These are phyloP conservation scores for Penaeus vannamei DNA, from an alignment of 1,140 invertebrate species.

Conservation along the genomic window DNA sequence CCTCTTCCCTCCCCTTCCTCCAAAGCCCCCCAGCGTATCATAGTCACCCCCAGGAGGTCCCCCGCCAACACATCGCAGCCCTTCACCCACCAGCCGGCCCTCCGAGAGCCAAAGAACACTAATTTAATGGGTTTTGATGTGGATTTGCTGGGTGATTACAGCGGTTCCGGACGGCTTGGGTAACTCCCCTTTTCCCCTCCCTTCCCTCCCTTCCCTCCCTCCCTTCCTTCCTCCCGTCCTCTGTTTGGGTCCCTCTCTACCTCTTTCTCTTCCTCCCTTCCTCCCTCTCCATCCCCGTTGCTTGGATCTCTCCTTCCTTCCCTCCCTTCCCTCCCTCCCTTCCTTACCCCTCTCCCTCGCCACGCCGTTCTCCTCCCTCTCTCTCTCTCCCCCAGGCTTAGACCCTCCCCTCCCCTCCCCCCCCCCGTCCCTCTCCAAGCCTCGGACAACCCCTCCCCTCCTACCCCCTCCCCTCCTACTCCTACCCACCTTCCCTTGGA, in stretches of 20 bases:
- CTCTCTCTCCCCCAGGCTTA: neutral
- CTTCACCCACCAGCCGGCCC: constrained; percentile 33
- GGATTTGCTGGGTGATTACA: constrained; percentile 55
- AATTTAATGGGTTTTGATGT: constrained; percentile 65
- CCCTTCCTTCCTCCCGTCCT: neutral
- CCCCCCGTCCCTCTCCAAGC: neutral
- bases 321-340: neutral
- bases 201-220: neutral
- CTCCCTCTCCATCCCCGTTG: too few relatives aligned
- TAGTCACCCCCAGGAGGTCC: constrained; percentile 42
- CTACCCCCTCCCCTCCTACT: too few relatives aligned
- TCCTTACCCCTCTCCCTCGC: neutral
- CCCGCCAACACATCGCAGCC: neutral
- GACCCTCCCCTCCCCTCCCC: neutral
- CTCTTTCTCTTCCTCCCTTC: neutral
- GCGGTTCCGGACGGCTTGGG: constrained; percentile 7
- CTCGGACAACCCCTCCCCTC: too few relatives aligned
- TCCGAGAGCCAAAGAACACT: constrained; percentile 54
- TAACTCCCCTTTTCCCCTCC: neutral
- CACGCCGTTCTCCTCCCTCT: neutral
- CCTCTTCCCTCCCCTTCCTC: too few relatives aligned
- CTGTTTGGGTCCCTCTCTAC: neutral
- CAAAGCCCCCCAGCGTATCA: constrained; percentile 23
- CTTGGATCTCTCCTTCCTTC: neutral
- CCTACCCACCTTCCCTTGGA: too few relatives aligned